Percentiles rank a stretch among this genome's conserved stretches.
Conservation (phyloP, 92 coral and sea anemone genomes). For the Metridium senile region DNA sequence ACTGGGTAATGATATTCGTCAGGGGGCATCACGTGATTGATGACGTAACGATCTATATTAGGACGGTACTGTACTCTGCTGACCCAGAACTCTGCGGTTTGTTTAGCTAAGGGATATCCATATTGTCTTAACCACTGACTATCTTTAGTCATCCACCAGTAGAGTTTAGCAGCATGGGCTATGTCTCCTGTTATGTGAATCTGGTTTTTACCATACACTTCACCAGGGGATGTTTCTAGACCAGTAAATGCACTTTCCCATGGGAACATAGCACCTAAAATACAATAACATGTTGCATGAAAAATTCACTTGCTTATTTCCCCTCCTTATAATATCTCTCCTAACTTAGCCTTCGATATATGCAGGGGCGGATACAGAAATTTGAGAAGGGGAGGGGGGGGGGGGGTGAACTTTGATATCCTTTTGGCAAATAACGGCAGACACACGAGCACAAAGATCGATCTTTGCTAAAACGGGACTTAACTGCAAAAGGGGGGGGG, state of each 20-base stretch:
- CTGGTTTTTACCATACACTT: slow-evolving; percentile 72
- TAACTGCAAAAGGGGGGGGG: too few relatives aligned
- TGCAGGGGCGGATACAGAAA: not conserved
- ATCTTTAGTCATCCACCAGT: slow-evolving; percentile 77
- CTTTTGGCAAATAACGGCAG: too few relatives aligned
- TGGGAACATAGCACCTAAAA: slow-evolving; percentile 92
- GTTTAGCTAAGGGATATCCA: slow-evolving; percentile 66
- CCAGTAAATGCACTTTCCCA: slow-evolving; percentile 90
- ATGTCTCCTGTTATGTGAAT: slow-evolving; percentile 81
- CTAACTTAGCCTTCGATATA: too few relatives aligned
- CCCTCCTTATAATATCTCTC: too few relatives aligned
- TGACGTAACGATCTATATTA: slow-evolving; percentile 61
- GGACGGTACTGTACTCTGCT: slow-evolving; percentile 75
- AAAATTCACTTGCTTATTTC: too few relatives aligned
- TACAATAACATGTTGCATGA: too few relatives aligned
- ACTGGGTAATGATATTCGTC: slow-evolving; percentile 88
- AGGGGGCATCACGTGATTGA: slow-evolving; percentile 89
- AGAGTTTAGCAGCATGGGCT: slow-evolving; percentile 75
- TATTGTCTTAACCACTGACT: slow-evolving; percentile 57
- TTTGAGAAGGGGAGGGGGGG: not conserved
- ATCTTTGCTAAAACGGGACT: too few relatives aligned
- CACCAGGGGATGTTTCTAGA: slow-evolving; percentile 80
- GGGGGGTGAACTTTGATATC: too few relatives aligned
- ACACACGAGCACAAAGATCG: too few relatives aligned
- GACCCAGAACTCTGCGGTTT: slow-evolving; percentile 89